These are phyloP conservation scores for Clivina fossor DNA, from an alignment of 2,888 invertebrate genomes.

Conservation along the genomic window DNA sequence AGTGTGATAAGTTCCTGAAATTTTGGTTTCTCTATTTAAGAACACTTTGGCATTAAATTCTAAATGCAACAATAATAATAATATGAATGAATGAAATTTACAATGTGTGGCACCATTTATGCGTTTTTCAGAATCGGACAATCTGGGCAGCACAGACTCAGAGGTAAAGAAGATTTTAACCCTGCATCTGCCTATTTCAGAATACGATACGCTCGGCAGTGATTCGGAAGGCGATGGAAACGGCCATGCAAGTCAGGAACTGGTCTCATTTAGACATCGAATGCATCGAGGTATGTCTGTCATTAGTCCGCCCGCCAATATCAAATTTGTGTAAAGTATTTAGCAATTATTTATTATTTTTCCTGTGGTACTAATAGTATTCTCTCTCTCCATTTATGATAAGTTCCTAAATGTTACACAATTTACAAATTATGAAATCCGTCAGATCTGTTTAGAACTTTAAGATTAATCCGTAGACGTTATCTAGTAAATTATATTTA, in stretches of 20 bases:
- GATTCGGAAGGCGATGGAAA: slow-evolving; percentile 78
- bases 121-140: slow-evolving; percentile 78
- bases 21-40: too few relatives aligned
- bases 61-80: too few relatives aligned
- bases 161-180: slow-evolving; percentile 92
- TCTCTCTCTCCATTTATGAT: background rate
- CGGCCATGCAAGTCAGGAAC: slow-evolving; percentile 61
- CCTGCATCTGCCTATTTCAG: slow-evolving; percentile 90
- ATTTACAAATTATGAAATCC: too few relatives aligned
- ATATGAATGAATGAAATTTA: too few relatives aligned
- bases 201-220: slow-evolving; percentile 83
- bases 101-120: too few relatives aligned
- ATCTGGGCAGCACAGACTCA: slow-evolving; percentile 93
- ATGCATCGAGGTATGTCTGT: slow-evolving; percentile 54
- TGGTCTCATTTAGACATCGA: slow-evolving; percentile 57
- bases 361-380: background rate
- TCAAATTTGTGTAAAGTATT: slow-evolving; percentile 11
- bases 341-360: background rate
- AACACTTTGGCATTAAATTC: too few relatives aligned
- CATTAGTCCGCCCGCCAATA: too few relatives aligned
- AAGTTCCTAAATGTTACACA: too few relatives aligned
- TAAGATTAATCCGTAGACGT: too few relatives aligned
- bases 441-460: too few relatives aligned
- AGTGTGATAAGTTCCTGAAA: too few relatives aligned
- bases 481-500: too few relatives aligned